phyloP scores from a whole-genome alignment of 2,888 invertebrate species.

The Pseudoips prasinana region DNA sequence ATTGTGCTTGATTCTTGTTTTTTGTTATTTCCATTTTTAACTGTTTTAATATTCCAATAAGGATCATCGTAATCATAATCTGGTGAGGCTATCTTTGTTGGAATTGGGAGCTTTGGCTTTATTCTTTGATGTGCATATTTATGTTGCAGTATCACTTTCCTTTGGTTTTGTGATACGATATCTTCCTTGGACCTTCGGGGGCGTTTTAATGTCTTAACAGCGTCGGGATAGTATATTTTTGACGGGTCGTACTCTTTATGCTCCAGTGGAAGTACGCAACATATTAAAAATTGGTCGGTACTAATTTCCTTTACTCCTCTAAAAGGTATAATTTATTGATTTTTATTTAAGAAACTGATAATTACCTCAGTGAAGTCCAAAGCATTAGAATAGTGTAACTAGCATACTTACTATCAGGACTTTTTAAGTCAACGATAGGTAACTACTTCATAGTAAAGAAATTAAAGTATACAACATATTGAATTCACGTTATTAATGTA shows the following conservation, averaged over 20 bases:
- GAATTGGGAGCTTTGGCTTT: slow-evolving; percentile 30
- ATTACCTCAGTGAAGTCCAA: too few relatives aligned
- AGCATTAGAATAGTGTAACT: too few relatives aligned
- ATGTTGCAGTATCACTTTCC: slow-evolving; percentile 50
- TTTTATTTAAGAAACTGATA: too few relatives aligned
- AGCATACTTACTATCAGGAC: too few relatives aligned
- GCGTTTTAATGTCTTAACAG: slow-evolving; percentile 13
- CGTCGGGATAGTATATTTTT: slow-evolving; percentile 22
- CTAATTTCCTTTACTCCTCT: too few relatives aligned
- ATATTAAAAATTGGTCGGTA: too few relatives aligned
- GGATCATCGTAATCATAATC: slow-evolving; percentile 60
- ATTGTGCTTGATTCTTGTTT: slow-evolving; percentile 29
- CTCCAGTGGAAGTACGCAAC: slow-evolving; percentile 24
- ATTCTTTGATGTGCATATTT: slow-evolving; percentile 36
- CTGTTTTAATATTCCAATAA: slow-evolving; percentile 68
- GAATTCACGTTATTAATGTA: too few relatives aligned
- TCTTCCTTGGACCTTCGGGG: slow-evolving; percentile 31
- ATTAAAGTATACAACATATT: too few relatives aligned
- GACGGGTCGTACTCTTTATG: slow-evolving; percentile 7
- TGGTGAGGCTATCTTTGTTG: slow-evolving; percentile 43
- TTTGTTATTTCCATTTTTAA: slow-evolving; percentile 41
- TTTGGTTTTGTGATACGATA: slow-evolving; percentile 48
- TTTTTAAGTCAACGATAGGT: too few relatives aligned
- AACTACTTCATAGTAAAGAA: too few relatives aligned
- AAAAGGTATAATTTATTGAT: too few relatives aligned